A percentile compares a stretch with the other conserved stretches of the same genome.
phyloP scores from a whole-genome alignment of 1,140 invertebrate genomes.

The Drosophila triauraria region DNA sequence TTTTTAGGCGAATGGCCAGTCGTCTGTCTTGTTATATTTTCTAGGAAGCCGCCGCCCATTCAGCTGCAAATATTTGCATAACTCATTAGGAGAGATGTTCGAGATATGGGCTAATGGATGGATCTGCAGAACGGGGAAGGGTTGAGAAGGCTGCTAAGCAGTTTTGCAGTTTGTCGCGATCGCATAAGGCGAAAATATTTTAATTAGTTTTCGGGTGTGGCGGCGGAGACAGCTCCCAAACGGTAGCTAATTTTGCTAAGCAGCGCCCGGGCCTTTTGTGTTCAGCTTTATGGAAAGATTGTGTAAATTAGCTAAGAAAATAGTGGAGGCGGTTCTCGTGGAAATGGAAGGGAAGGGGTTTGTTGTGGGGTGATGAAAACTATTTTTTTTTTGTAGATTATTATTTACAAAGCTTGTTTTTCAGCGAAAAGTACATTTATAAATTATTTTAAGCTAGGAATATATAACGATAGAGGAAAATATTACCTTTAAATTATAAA shows the following conservation, averaged over 20 bases:
- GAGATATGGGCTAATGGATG: constrained; percentile 40
- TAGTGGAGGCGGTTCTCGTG: background rate
- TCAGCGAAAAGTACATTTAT: background rate
- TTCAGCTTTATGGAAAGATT: constrained; percentile 73
- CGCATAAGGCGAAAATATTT: constrained; percentile 69
- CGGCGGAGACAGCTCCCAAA: constrained; percentile 19
- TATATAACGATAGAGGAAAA: too few relatives aligned
- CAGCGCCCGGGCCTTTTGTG: constrained; percentile 35
- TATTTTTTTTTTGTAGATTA: background rate
- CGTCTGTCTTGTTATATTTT: constrained; percentile 28
- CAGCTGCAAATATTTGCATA: constrained; percentile 76
- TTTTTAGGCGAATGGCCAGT: constrained; percentile 6
- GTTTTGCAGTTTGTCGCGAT: constrained; percentile 66
- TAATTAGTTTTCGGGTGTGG: constrained; percentile 75
- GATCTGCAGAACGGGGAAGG: constrained; percentile 4
- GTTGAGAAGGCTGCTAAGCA: constrained; percentile 19
- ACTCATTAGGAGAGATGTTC: constrained; percentile 71
- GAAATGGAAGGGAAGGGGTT: background rate
- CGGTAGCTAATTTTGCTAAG: constrained; percentile 43
- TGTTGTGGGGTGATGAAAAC: background rate
- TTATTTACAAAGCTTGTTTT: background rate
- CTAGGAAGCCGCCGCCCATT: constrained; percentile 66
- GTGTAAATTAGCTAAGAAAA: constrained; percentile 48
- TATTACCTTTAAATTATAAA: too few relatives aligned
- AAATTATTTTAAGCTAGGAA: background rate